A percentile compares a stretch with the other conserved stretches of the same genome.
Evolutionary conservation across 92 coral and sea anemone species (phyloP).

Genomic region (Porites divaricata): DNA sequence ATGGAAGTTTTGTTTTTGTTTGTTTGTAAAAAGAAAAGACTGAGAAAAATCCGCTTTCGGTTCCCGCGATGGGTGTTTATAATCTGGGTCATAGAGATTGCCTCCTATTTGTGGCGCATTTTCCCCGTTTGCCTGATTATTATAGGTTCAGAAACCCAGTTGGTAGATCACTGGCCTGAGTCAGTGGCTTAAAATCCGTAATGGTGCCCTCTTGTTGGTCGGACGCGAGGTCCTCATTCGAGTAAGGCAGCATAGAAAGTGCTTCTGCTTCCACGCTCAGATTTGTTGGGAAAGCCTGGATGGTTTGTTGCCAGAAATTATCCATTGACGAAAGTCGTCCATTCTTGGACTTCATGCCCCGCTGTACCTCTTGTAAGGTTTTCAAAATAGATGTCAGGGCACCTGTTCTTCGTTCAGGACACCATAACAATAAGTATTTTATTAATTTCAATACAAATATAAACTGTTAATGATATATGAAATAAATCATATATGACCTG

Average conservation of each 20-base stretch:
- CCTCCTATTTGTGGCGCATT: background rate
- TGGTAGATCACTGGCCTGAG: background rate
- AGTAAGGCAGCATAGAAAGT: background rate
- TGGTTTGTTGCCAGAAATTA: background rate
- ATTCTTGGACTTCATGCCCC: background rate
- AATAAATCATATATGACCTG: too few species aligned
- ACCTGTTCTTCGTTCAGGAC: background rate
- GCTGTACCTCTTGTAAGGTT: background rate
- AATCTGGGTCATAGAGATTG: slow-evolving; percentile 3
- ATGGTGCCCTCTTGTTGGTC: background rate
- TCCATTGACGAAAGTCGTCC: background rate
- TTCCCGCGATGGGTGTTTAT: background rate
- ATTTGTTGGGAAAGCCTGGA: background rate
- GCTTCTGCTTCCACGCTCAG: background rate
- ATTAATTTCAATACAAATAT: too few species aligned
- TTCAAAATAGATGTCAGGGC: background rate
- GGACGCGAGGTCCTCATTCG: background rate
- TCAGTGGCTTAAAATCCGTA: slow-evolving; percentile 7
- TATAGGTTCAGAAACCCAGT: background rate
- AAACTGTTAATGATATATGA: too few species aligned
- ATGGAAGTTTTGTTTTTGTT: too few species aligned
- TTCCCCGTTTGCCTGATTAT: background rate
- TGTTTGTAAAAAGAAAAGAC: background rate
- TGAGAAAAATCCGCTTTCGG: background rate
- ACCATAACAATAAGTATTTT: too few species aligned